Percentiles rank a stretch among this genome's conserved stretches.
Evolutionary conservation across 2,888 invertebrate species (phyloP).

Genomic region (Acanthosoma haemorrhoidale): DNA sequence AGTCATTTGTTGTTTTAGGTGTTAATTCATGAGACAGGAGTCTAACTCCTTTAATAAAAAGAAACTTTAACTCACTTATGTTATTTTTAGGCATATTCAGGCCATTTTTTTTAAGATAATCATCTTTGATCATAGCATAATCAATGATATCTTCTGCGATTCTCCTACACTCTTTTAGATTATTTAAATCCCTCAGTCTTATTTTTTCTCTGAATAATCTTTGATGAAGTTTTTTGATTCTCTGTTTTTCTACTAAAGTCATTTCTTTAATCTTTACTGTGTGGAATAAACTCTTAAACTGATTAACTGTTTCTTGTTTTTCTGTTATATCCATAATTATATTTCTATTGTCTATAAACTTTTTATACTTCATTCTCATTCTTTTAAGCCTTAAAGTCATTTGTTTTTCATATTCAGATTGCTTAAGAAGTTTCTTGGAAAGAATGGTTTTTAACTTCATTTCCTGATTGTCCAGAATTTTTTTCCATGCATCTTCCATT

Average conservation of each 20-base stretch:
- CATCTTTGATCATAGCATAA: conserved; percentile 52
- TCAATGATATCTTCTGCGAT: conserved; percentile 54
- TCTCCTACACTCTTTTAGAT: conserved; percentile 52
- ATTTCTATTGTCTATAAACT: conserved; percentile 53
- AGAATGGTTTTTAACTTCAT: conserved; percentile 51
- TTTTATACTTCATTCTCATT: conserved; percentile 55
- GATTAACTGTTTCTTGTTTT: not conserved
- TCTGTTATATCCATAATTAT: conserved; percentile 49
- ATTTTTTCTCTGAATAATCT: conserved; percentile 54
- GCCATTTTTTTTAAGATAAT: conserved; percentile 48
- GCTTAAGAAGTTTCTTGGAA: conserved; percentile 54
- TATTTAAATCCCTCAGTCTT: conserved; percentile 49
- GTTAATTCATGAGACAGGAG: conserved; percentile 48
- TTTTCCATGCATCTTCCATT: conserved; percentile 52
- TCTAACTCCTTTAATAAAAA: conserved; percentile 54
- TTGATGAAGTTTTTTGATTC: conserved; percentile 49
- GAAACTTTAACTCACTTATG: conserved; percentile 54
- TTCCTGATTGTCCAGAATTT: conserved; percentile 53
- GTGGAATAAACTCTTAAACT: conserved; percentile 45
- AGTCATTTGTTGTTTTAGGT: not conserved
- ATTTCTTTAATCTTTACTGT: conserved; percentile 47
- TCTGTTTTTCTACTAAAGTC: conserved; percentile 3
- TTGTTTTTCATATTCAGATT: conserved; percentile 61
- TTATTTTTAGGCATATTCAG: conserved; percentile 50
- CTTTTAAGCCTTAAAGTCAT: conserved; percentile 59